A percentile compares a stretch with the other conserved stretches of the same genome.
Conservation (phyloP, 2,113 vertebrate species). For the Cryptotis parvus region DNA sequence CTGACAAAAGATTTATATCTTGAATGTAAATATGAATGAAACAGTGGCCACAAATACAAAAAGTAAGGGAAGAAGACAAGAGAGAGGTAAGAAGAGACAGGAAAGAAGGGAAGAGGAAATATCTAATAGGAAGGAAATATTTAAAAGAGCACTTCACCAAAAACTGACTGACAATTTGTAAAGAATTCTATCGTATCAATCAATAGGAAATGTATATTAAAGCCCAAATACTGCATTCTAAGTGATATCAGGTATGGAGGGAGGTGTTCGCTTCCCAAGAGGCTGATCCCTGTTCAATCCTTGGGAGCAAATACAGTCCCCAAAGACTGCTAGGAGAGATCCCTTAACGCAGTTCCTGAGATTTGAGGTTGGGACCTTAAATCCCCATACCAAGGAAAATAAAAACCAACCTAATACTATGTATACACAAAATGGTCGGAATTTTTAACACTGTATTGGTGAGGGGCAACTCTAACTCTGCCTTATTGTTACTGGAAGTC, state of each 20-base stretch:
- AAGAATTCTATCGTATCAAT: not conserved
- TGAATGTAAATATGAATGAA: not conserved
- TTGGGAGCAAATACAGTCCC: too few species aligned
- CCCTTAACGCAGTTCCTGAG: too few species aligned
- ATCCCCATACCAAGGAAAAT: too few species aligned
- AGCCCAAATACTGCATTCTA: not conserved
- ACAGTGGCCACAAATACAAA: too few species aligned
- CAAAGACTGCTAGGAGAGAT: too few species aligned
- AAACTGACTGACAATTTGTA: not conserved
- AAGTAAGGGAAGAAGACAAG: too few species aligned
- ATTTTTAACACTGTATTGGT: not conserved
- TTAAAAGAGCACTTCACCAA: slow-evolving; percentile 28
- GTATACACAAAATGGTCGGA: not conserved
- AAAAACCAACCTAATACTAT: not conserved
- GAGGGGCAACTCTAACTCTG: not conserved
- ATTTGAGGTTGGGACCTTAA: too few species aligned
- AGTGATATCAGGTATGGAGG: too few species aligned
- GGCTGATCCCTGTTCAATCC: too few species aligned
- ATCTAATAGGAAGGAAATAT: slow-evolving; percentile 9
- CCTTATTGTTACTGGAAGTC: not conserved
- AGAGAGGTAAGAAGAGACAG: too few species aligned
- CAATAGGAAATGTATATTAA: slow-evolving; percentile 31
- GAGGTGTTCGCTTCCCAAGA: too few species aligned
- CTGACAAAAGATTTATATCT: not conserved
- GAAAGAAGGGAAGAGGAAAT: too few species aligned